phyloP scores from a whole-genome alignment of 2,797 vertebrate species.

The Neoniphon sammara region DNA sequence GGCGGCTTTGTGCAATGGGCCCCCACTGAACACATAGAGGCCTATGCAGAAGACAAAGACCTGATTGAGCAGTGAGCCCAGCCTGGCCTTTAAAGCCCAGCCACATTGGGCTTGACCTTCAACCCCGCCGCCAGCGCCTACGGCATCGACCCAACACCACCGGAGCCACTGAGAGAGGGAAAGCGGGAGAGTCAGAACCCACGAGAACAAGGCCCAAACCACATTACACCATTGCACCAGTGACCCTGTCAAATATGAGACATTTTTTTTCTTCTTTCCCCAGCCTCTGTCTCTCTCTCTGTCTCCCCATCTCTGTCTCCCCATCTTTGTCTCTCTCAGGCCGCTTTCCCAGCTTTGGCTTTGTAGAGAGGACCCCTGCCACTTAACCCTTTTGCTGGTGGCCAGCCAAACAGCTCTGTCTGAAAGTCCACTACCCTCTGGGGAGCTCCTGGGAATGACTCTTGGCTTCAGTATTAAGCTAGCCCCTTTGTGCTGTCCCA shows the following conservation, averaged over 20 bases:
- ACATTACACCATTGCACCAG: slow-evolving; percentile 10
- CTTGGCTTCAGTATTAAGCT: slow-evolving; percentile 47
- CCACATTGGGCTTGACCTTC: slow-evolving; percentile 78
- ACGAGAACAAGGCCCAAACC: slow-evolving; percentile 40
- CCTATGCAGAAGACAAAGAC: slow-evolving; percentile 82
- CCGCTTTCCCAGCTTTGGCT: slow-evolving; percentile 41
- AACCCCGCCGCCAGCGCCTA: slow-evolving; percentile 70
- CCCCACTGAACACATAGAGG: slow-evolving; percentile 72
- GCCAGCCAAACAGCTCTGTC: slow-evolving; percentile 59
- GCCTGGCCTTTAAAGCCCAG: slow-evolving; percentile 75
- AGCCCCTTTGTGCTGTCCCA: slow-evolving; percentile 56
- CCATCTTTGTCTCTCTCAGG: background rate
- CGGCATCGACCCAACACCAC: slow-evolving; percentile 50
- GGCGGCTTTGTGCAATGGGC: slow-evolving; percentile 80
- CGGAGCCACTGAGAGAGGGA: slow-evolving; percentile 28
- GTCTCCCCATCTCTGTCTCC: slow-evolving; percentile 33
- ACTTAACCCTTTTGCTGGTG: slow-evolving; percentile 59
- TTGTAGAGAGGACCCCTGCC: slow-evolving; percentile 34
- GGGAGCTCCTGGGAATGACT: slow-evolving; percentile 55
- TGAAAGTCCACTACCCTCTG: slow-evolving; percentile 60
- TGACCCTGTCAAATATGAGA: slow-evolving; percentile 20
- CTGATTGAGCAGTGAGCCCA: slow-evolving; percentile 79
- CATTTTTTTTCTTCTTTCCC: slow-evolving; percentile 11
- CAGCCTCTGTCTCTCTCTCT: background rate
- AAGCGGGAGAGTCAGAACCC: slow-evolving; percentile 25